These are phyloP conservation scores for Biston betularia DNA, from an alignment of 2,888 invertebrate genomes.

Conservation along the genomic window DNA sequence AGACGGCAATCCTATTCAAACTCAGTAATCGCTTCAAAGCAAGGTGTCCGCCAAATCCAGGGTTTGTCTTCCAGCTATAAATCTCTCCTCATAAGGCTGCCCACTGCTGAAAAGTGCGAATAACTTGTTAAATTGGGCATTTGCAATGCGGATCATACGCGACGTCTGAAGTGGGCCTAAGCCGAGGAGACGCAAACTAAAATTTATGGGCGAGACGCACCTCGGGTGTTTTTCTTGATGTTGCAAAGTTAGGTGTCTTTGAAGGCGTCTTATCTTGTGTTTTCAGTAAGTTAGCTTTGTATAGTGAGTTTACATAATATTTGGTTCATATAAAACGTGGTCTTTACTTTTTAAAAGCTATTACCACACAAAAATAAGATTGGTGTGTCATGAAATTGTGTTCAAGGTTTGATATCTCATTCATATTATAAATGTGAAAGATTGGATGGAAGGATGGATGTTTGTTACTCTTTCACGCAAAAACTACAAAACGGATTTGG, in stretches of 20 bases:
- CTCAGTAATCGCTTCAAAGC: constrained; percentile 51
- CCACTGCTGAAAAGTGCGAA: constrained; percentile 46
- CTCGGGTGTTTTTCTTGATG: constrained; percentile 49
- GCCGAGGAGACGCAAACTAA: constrained; percentile 64
- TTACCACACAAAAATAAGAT: no score
- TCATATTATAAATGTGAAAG: no score
- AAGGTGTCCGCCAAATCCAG: constrained; percentile 65
- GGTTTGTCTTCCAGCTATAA: constrained; percentile 56
- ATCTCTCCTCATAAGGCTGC: constrained; percentile 47
- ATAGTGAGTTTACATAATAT: background rate
- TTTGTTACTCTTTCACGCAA: no score
- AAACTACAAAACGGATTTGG: no score
- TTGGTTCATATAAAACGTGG: background rate
- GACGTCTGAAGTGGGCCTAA: constrained; percentile 54
- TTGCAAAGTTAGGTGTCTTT: constrained; percentile 22
- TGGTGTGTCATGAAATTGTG: no score
- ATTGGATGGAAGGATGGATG: no score
- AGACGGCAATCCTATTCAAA: constrained; percentile 35
- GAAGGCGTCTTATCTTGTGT: background rate
- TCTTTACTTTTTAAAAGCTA: no score
- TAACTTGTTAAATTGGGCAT: constrained; percentile 75
- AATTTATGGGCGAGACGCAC: constrained; percentile 78
- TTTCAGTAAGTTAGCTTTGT: background rate
- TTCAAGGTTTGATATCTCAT: no score
- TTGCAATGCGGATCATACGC: constrained; percentile 74